phyloP scores from a whole-genome alignment of 2,113 vertebrate genomes.

The Sphaerodactylus townsendi region DNA sequence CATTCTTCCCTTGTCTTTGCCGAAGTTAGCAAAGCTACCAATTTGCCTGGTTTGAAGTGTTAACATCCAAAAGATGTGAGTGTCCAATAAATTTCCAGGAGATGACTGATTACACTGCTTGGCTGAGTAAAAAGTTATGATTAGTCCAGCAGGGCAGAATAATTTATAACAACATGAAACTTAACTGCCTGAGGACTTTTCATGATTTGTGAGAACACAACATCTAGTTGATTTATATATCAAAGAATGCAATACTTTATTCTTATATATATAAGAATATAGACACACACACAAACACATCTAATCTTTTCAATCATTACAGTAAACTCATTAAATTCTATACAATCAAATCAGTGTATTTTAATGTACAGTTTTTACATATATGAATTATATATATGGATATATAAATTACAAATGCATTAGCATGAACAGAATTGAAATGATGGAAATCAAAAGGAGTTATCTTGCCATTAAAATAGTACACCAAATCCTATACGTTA shows the following conservation, averaged over 20 bases:
- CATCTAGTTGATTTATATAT: not conserved
- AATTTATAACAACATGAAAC: constrained; percentile 1
- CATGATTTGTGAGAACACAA: not conserved
- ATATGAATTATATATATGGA: too few species aligned
- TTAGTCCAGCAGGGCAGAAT: constrained; percentile 2
- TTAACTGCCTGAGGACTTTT: constrained; percentile 24
- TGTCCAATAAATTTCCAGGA: not conserved
- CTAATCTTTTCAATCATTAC: too few species aligned
- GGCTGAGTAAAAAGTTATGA: constrained; percentile 1
- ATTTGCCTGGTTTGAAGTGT: not conserved
- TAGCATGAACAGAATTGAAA: too few species aligned
- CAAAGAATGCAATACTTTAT: not conserved
- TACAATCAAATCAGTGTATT: too few species aligned
- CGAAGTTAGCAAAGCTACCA: not conserved
- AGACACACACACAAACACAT: too few species aligned
- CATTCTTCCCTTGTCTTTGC: not conserved
- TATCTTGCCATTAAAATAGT: too few species aligned
- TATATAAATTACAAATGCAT: too few species aligned
- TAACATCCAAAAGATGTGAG: not conserved
- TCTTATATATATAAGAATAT: too few species aligned
- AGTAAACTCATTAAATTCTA: too few species aligned
- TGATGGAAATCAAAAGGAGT: too few species aligned
- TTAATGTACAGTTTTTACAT: too few species aligned
- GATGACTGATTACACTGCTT: constrained; percentile 25
- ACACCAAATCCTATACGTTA: too few species aligned